Conservation (phyloP, 23 tunicate genomes). For the Trididemnum nubilum region DNA sequence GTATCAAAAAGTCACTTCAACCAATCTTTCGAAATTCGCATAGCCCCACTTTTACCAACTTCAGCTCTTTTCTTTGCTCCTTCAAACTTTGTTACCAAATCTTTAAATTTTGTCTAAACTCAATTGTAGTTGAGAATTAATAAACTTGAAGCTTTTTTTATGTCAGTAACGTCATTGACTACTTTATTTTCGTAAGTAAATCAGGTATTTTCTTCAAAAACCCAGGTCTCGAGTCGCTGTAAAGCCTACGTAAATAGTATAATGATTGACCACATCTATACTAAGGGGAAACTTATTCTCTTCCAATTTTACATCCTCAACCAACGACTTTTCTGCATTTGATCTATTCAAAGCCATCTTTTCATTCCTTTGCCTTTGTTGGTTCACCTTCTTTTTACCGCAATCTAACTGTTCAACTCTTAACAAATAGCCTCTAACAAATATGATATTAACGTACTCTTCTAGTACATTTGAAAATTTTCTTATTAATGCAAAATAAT, state of each 20-base stretch:
- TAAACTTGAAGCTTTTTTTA: background rate
- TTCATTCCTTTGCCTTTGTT: background rate
- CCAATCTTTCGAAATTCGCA: background rate
- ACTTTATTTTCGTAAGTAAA: background rate
- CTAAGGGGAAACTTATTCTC: background rate
- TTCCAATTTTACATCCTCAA: background rate
- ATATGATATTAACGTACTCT: too few species aligned
- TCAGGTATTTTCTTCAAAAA: background rate
- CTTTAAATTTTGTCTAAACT: background rate
- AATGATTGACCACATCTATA: background rate
- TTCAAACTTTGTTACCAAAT: background rate
- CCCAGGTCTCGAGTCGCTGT: background rate
- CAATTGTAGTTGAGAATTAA: background rate
- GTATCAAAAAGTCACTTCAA: background rate
- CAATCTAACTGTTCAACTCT: background rate
- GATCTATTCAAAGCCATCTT: background rate
- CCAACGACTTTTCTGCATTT: background rate
- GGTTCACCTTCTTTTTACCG: background rate
- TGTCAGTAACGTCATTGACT: background rate
- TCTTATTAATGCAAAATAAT: background rate
- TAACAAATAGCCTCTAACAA: background rate
- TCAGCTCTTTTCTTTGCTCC: background rate
- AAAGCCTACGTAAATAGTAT: background rate
- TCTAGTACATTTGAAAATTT: background rate
- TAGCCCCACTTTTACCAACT: background rate